Conservation (phyloP, 2,888 invertebrate genomes). For the Nomada flava region DNA sequence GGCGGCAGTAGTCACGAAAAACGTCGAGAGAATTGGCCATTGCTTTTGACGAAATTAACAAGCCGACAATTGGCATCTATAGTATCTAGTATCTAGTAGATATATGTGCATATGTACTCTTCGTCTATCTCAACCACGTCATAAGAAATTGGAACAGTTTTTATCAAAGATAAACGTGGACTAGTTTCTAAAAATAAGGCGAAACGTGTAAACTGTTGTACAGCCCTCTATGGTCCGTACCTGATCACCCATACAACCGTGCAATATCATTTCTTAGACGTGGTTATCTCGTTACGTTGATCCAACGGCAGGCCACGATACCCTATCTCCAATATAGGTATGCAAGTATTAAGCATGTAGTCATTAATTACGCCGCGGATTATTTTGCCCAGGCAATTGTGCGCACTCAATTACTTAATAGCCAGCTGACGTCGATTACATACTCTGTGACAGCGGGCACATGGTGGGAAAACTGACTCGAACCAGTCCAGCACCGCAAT, state of each 20-base stretch:
- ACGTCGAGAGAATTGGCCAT: background rate
- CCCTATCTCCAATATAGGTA: slow-evolving; percentile 9
- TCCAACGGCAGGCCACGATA: slow-evolving; percentile 34
- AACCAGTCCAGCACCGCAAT: slow-evolving; percentile 14
- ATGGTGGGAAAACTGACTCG: slow-evolving; percentile 48
- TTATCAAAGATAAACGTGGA: no score
- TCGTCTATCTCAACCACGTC: no score
- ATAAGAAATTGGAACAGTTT: no score
- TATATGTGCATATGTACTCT: no score
- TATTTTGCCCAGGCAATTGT: slow-evolving; percentile 58
- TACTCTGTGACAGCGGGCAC: slow-evolving; percentile 35
- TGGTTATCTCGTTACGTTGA: slow-evolving; percentile 36
- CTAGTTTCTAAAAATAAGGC: no score
- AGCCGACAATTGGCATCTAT: no score
- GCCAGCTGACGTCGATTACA: slow-evolving; percentile 59
- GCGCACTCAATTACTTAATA: slow-evolving; percentile 66
- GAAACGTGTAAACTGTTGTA: no score
- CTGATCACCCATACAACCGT: background rate
- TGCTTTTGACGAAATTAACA: background rate
- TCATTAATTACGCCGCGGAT: slow-evolving; percentile 55
- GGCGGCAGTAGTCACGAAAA: slow-evolving; percentile 5
- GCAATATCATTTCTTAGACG: slow-evolving; percentile 8
- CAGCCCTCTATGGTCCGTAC: no score
- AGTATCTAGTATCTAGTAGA: no score
- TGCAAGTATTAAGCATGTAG: slow-evolving; percentile 22